Base-by-base conservation (phyloP, 2,797 vertebrate species). In the Thunnus albacares region DNA sequence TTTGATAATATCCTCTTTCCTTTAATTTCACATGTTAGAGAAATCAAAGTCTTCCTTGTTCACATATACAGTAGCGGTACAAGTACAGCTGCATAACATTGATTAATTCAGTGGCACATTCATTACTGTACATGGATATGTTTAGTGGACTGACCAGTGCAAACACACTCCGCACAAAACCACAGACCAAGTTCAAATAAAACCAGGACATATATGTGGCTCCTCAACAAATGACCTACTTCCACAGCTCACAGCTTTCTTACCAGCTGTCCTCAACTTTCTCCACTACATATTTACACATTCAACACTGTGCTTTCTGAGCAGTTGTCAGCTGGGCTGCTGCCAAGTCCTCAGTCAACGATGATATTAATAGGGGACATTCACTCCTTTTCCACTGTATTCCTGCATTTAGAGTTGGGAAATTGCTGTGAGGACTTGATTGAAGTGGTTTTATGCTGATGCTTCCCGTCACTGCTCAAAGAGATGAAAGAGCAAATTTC, bases 211-310 rank as follows among this genome's bases (percentile, higher is more conserved):
- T 63, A 62, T 64, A 61, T 73, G 57, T 72, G 74, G 73, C 33
- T 47, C 14, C 63, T 62, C 61, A 68, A 81, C 51, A 35, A 62
- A 71, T 85, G 80, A 83, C 85, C 85, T 73, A 84, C 74, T 84
- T 87, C 56, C 69, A 51, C 15, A 11, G 59, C 47, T 84, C 72
- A 58, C 68, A 69, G 68, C 64, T 47, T 82, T 78, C 71, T 76
- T 52, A 75, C 56, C 82, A 82, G 80, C 81, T 82, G 74, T 81
- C 81, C 52, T 24, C 60, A 61, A 75, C 73, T 71, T 17, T 76
- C 68, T 78, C 68, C 43, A 30, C 65, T 84, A 74, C 83, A 80
- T 80, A 77, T 87, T 77, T 84, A 71, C 75, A 85, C 66, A 73
- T 75, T 81, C 61, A 74, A 79, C 71, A 63, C 52, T 52, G 20